Conservation (phyloP, 2,113 vertebrate genomes). For the Microcebus ravelobensis region DNA sequence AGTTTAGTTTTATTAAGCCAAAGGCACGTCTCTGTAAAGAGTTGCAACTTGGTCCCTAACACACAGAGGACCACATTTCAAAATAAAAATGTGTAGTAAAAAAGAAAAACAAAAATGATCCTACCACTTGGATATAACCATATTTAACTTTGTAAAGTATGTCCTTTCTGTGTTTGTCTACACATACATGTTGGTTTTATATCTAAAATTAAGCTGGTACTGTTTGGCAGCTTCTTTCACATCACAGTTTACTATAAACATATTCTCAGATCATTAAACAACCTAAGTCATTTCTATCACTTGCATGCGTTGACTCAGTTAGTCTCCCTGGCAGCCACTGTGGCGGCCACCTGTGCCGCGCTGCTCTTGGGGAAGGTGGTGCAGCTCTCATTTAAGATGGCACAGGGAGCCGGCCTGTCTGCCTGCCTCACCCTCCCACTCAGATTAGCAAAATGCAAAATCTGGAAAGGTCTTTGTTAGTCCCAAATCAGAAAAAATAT, state of each 20-base stretch:
- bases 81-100: neutral
- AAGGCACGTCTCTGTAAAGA: neutral
- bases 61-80: neutral
- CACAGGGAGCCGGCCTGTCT: accelerated
- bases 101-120: neutral
- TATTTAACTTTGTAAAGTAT: neutral
- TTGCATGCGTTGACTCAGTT: accelerated
- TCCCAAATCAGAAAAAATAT: neutral
- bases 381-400: neutral
- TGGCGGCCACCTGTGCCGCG: accelerated
- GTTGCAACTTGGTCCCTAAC: neutral
- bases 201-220: neutral
- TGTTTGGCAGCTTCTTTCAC: neutral
- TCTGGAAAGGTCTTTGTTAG: neutral
- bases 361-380: accelerated
- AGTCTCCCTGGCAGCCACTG: accelerated
- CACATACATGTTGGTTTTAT: neutral
- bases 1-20: neutral
- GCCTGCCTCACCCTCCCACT: neutral
- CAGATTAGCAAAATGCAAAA: neutral
- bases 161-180: neutral
- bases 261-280: neutral
- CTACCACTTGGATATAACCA: neutral
- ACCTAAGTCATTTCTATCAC: accelerated
- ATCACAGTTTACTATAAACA: accelerated